Evolutionary conservation across 2,797 vertebrate species (phyloP), one percentile per base, ranked within the genome.

Genomic region (Enoplosus armatus): DNA sequence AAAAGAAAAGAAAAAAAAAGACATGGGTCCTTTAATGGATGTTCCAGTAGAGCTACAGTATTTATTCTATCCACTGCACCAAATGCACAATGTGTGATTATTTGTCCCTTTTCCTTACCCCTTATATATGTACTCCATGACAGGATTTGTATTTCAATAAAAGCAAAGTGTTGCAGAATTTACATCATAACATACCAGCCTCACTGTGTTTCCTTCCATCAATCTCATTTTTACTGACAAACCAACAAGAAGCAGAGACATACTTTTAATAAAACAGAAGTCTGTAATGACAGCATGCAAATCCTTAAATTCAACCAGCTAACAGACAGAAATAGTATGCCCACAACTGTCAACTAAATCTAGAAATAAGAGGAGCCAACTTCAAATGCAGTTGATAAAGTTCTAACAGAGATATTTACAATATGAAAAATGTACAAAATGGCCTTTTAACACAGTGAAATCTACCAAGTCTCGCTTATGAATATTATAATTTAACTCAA

Each of bases 201-300:
- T 89, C 62, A 11, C 59, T 79, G 73, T 75, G 43, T 83, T 82
- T 88, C 84, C 56, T 75, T 76, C 56, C 73, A 75, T 53, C 64
- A 29, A 18, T 80, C 67, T 77, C 56, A 14, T 81, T 85, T 86
- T 78, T 51, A 91, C 89, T 86, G 78, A 93, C 84, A 92, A 90
- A 91, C 85, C 85, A 85, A 86, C 83, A 86, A 90, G 87, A 90
- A 91, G 88, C 83, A 92, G 88, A 93, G 91, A 94, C 92, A 92
- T 89, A 93, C 91, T 91, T 85, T 93, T 91, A 92, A 94, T 92
- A 90, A 90, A 94, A 93, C 91, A 87, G 85, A 94, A 91, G 88
- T 92, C 82, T 77, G 90, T 91, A 94, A 91, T 94, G 92, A 92
- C 85, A 87, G 91, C 94, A 95, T 95, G 94, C 94, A 95, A 93